Conservation (phyloP, 2,888 invertebrate genomes). For the Cenopis cana region DNA sequence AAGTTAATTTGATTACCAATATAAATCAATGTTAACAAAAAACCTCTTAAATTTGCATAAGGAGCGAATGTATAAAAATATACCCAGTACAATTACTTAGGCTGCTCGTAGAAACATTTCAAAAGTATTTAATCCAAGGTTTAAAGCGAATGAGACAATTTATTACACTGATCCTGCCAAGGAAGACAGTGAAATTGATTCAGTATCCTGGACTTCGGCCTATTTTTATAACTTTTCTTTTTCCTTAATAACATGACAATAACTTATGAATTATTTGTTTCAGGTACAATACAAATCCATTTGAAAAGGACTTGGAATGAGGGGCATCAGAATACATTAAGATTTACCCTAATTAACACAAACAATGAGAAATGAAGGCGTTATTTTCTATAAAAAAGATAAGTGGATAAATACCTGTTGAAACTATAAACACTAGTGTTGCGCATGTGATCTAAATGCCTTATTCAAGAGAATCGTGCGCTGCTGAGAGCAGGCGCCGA, state of each 20-base stretch:
- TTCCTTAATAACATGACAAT: slow-evolving; percentile 49
- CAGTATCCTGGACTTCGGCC: slow-evolving; percentile 52
- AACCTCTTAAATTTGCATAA: slow-evolving; percentile 4
- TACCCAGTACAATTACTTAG: background rate
- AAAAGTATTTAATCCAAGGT: slow-evolving; percentile 47
- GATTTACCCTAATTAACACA: background rate
- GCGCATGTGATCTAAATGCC: slow-evolving; percentile 81
- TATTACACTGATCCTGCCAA: slow-evolving; percentile 58
- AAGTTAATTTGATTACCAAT: background rate
- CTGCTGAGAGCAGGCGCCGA: slow-evolving; percentile 79
- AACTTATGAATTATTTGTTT: slow-evolving; percentile 27
- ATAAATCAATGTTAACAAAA: background rate
- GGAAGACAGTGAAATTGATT: slow-evolving; percentile 60
- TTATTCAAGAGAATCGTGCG: slow-evolving; percentile 76
- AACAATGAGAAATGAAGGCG: slow-evolving; percentile 13
- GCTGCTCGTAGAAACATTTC: slow-evolving; percentile 12
- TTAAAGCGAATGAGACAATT: slow-evolving; percentile 51
- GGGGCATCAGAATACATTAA: background rate
- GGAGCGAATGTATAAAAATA: slow-evolving; percentile 2
- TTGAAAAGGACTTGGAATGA: slow-evolving; percentile 4
- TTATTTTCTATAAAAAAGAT: background rate
- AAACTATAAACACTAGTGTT: slow-evolving; percentile 71
- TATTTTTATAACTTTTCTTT: slow-evolving; percentile 49
- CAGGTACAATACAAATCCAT: slow-evolving; percentile 11
- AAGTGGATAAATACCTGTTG: slow-evolving; percentile 56